Evolutionary conservation across 2,888 invertebrate genomes (phyloP), one percentile per base, ranked within the genome.

Genomic region (Microctonus aethiopoides): DNA sequence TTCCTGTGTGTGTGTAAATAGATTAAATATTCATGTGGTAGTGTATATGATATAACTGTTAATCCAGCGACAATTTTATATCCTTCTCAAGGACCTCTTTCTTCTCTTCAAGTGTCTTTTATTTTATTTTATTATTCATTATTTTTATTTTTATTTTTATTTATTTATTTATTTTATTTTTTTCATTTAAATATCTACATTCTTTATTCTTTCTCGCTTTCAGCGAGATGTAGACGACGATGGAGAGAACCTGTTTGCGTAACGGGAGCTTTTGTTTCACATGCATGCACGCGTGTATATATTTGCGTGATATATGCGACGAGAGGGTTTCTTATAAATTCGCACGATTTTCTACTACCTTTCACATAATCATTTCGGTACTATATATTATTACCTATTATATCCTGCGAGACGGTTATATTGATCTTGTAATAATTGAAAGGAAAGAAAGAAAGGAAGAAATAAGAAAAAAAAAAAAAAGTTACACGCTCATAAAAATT

Each of bases 351-450:
- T 29, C 59, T 61, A 65, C 54, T 39, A 52, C 63, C 65, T 70
- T 70, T 70, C 70, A 65, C 70, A 70, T 61, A 66, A 66, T 65
- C 60, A 60, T 61, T 70, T 70, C 69, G 64, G 68, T 68, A 68
- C 32, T 46, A 20, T 51, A 13, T 62, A 16, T 46, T 68, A 68
- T 22, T 46, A 29, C 51, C 5, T 62, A 16, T 46, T 16, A 46
- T 46, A 46, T 46, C 7, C 46, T 46, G 59, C 34, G 16, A 29
- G 54, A 34, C 22, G 56, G 41, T 29, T 63, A 22, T 64, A 69
- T 51, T 59, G 59, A 64, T 69, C 20, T 57, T 63, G 36, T 59
- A 64, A 20, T 54, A 52, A 52, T 46, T 2, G 7, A 46, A 16
- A 46, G 46, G 16, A 46, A 2, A 13, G n/a, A 41, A n/a, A 39